Base-by-base conservation (phyloP, 2,888 invertebrate species). In the Nyleta sp. region DNA sequence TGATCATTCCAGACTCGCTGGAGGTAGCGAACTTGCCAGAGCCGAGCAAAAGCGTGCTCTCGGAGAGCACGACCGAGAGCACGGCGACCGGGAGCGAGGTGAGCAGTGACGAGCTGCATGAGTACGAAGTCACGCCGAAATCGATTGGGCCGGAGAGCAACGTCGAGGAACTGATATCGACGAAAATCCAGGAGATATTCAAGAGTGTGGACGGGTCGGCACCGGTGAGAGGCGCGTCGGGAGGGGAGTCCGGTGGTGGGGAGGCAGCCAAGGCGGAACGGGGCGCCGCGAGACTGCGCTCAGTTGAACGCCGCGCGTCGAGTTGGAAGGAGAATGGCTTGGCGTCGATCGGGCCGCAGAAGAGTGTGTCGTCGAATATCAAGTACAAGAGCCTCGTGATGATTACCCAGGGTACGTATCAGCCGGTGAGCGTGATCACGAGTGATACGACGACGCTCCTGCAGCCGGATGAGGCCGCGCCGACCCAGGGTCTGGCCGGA, bases 311-410 rank as follows among this genome's bases (percentile, higher is more conserved):
- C 87, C 90, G 88, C 85, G 88, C 90, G 89, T 87, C 88, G 80
- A 84, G 86, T 81, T 81, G 85, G 79, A 85, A 87, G 84, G 89
- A 88, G 85, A 86, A 89, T 89, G 88, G 87, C 80, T 87, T 83
- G 82, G 67, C 81, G 71, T 57, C 83, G 78, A 80, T 67, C 62
- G 80, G 57, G 92, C 92, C 91, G 91, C 91, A 91, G 91, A 92
- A 46, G 15, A 50, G 31, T 22, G 50, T 40, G 33, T 33, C 68
- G 50, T 28, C 42, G 15, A 87, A 79, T 68, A 88, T 89, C 81
- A 95, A 95, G 90, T 96, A 96, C 91, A 95, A 95, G 88, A 96
- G 96, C 93, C 94, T 96, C 93, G 95, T 96, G 91, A 96, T 96
- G 96, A 96, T 96, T 92, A 96, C 96, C 88, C 96, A 95, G 92